phyloP scores from a whole-genome alignment of 2,888 invertebrate species.

The Archips xylosteana region DNA sequence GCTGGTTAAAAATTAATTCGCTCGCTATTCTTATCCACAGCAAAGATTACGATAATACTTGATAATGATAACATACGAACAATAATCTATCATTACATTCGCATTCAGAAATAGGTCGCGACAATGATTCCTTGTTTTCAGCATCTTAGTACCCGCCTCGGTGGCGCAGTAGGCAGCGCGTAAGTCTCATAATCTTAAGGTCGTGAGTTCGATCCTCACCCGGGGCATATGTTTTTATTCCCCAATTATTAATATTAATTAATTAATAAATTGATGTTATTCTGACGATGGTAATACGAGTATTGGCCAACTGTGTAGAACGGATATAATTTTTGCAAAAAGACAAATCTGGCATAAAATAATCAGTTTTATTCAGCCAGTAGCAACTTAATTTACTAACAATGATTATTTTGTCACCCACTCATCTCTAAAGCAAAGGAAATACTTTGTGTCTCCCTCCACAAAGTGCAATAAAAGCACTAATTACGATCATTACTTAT shows the following conservation, averaged over 20 bases:
- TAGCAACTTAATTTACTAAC: no score
- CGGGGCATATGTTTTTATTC: constrained; percentile 86
- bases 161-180: constrained; percentile 96
- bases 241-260: neutral
- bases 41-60: neutral
- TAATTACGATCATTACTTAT: no score
- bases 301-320: no score
- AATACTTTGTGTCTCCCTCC: no score
- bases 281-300: neutral
- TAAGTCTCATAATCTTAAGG: constrained; percentile 97
- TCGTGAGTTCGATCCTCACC: constrained; percentile 98
- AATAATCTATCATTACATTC: neutral
- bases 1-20: neutral
- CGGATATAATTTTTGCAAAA: no score
- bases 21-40: neutral
- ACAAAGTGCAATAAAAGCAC: no score
- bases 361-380: no score
- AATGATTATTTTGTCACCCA: no score
- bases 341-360: no score
- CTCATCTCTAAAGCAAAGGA: no score
- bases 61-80: neutral
- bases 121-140: constrained; percentile 26
- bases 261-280: neutral
- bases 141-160: constrained; percentile 88
- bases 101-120: neutral